phyloP scores from a whole-genome alignment of 2,888 invertebrate species.

The Ormyrus labotus region DNA sequence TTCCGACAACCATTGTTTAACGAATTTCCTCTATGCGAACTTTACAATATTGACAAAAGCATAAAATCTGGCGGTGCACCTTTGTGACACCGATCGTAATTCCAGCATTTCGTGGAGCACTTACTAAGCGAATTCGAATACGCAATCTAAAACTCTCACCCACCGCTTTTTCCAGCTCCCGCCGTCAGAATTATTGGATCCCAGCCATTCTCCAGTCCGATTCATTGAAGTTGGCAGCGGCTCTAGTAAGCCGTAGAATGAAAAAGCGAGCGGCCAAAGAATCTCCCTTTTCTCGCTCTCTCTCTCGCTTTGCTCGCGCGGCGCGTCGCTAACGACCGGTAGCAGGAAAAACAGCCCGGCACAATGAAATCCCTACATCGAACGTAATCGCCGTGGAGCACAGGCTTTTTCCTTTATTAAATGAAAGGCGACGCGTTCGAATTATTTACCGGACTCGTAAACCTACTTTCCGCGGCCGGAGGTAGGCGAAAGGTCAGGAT shows the following conservation, averaged over 20 bases:
- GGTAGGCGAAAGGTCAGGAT: conserved; percentile 18
- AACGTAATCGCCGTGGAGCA: neutral
- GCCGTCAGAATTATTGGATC: conserved; percentile 7
- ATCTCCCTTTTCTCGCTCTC: neutral
- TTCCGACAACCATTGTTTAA: too few species aligned
- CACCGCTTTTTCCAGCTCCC: neutral
- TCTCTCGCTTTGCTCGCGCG: neutral
- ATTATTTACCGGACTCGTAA: conserved; percentile 21
- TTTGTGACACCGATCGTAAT: too few species aligned
- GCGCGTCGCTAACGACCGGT: neutral
- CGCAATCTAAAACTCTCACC: neutral
- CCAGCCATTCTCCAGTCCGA: conserved; percentile 1
- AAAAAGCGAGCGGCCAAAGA: neutral
- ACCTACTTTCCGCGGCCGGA: conserved; percentile 17
- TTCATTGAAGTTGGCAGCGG: conserved; percentile 17
- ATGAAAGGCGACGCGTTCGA: neutral
- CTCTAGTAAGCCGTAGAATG: neutral
- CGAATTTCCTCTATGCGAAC: too few species aligned
- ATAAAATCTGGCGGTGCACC: too few species aligned
- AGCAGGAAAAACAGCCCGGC: too few species aligned
- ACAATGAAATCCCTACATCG: neutral
- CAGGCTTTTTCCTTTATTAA: too few species aligned
- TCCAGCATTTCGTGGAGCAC: neutral
- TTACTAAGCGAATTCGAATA: neutral
- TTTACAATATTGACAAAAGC: too few species aligned